Evolutionary conservation across 2,888 invertebrate species (phyloP).

Genomic region (Dryobotodes eremita): DNA sequence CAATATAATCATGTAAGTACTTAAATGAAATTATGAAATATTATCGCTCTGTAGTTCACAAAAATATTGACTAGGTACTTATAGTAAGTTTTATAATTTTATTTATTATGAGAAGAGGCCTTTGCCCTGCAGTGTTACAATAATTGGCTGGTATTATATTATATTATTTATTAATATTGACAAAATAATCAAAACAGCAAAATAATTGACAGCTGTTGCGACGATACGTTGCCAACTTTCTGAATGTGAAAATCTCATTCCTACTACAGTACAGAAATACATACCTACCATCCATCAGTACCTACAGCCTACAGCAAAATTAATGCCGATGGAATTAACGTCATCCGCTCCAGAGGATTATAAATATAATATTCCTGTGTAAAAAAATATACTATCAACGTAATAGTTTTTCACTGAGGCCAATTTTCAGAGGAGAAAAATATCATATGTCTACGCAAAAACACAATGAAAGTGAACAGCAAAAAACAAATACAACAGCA

Average conservation of each 20-base stretch:
- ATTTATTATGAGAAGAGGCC: too few species aligned
- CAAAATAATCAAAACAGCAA: background rate
- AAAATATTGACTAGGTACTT: background rate
- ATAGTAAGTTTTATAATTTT: too few species aligned
- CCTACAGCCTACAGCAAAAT: background rate
- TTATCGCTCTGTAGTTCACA: background rate
- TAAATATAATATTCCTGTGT: background rate
- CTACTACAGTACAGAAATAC: too few species aligned
- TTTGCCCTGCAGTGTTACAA: too few species aligned
- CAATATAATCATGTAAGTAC: background rate
- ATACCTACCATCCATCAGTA: background rate
- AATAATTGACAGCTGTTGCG: background rate
- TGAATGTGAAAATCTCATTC: background rate
- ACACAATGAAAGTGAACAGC: background rate
- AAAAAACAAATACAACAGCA: background rate
- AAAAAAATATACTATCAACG: background rate
- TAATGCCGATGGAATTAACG: background rate
- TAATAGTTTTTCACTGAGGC: background rate
- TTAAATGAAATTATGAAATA: background rate
- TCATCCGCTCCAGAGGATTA: background rate
- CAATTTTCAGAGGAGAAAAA: background rate
- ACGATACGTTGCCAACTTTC: background rate
- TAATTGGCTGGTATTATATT: too few species aligned
- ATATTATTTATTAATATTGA: too few species aligned
- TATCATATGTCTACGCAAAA: background rate